Evolutionary conservation across 2,113 vertebrate genomes (phyloP).

Genomic region (Leucoraja erinaceus): DNA sequence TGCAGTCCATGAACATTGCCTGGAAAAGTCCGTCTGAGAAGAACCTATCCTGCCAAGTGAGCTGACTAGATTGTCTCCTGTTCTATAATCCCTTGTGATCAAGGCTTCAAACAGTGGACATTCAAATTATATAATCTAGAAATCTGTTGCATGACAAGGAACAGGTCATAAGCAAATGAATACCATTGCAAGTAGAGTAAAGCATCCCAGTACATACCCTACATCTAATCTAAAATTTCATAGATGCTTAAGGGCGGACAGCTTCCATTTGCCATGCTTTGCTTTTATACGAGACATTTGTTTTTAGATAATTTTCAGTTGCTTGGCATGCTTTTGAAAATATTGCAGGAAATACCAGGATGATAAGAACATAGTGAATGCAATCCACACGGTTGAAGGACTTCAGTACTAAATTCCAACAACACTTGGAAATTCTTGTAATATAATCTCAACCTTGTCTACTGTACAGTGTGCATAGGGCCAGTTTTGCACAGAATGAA

Average conservation of each 20-base stretch:
- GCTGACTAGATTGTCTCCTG: too few relatives aligned
- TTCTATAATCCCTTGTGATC: background rate
- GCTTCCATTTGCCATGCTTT: background rate
- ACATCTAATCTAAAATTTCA: background rate
- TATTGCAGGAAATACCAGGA: background rate
- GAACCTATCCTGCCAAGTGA: too few relatives aligned
- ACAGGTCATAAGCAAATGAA: background rate
- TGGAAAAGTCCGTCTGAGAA: too few relatives aligned
- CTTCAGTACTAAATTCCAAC: background rate
- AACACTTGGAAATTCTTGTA: background rate
- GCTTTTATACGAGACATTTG: background rate
- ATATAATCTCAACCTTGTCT: background rate
- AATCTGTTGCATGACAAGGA: background rate
- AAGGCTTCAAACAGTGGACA: background rate
- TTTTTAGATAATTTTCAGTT: background rate
- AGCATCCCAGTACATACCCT: background rate
- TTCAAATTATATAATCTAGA: background rate
- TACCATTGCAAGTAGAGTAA: background rate
- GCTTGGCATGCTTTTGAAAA: background rate
- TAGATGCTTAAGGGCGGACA: background rate
- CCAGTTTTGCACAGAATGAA: background rate
- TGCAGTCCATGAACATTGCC: too few relatives aligned
- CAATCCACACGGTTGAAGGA: background rate
- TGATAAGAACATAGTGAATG: background rate
- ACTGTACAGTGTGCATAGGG: background rate